Base-by-base conservation (phyloP, 2,888 invertebrate species). In the Choreutis nemorana region DNA sequence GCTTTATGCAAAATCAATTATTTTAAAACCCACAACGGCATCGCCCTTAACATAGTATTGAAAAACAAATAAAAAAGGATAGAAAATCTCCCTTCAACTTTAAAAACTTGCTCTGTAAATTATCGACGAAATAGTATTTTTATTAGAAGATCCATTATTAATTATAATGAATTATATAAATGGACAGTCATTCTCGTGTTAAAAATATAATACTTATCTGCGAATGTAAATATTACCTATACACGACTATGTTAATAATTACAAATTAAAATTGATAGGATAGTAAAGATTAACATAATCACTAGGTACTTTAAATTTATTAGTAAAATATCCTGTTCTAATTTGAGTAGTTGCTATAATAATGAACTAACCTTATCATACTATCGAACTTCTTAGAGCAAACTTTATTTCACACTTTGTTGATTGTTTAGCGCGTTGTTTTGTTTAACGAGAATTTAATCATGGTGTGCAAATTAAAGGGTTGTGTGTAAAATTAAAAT, bases 401-500 rank as follows among this genome's bases (percentile, higher is more conserved):
- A 54, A 41, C 61, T 53, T 55, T 49, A 44, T 53, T 51, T 13
- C 10, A 20, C 28, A 21, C 43, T 49, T 40, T 40, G 45, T 59
- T 60, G 40, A 38, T 48, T 58, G 44, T 40, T 48, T 51, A 46
- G 46, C 48, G 44, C 51, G 44, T 48, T 52, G 45, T 50, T 64
- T 66, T 48, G 39, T 47, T 65, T 67, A 12, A 9, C 9, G 56
- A 56, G 54, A 53, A 55, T 51, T 53, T 52, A 60, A 58, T 63
- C 67, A 73, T 66, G 73, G 75, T 71, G 77, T 78, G 78, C 77
- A 78, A 75, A 77, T 65, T 70, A 72, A 77, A 78, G 67, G 78
- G 78, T 78, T 78, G 78, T 78, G 78, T 78, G 77, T 78, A 78
- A 78, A 75, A 61, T 72, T 73, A 73, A 72, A 66, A 68, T 77